Evolutionary conservation across 1,140 invertebrate species (phyloP).

Genomic region (Eurosta solidaginis): DNA sequence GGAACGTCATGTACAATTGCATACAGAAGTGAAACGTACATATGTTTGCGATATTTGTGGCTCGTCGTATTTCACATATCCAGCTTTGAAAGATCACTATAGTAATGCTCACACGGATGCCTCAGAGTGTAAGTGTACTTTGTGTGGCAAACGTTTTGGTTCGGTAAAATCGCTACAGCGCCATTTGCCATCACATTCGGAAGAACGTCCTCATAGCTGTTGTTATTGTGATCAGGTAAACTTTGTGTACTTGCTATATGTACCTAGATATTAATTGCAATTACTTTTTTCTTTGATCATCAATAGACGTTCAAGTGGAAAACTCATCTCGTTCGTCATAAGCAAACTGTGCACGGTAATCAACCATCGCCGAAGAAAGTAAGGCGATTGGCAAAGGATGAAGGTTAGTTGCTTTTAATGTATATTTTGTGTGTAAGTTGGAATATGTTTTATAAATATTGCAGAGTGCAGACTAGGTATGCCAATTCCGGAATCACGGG

Average conservation of each 20-base stretch:
- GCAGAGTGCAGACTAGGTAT: too few species aligned
- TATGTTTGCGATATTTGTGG: slow-evolving; percentile 58
- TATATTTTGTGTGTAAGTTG: too few species aligned
- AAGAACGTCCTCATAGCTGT: slow-evolving; percentile 84
- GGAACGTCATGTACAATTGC: slow-evolving; percentile 57
- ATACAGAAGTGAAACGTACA: slow-evolving; percentile 56
- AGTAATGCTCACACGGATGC: slow-evolving; percentile 56
- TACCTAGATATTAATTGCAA: not conserved
- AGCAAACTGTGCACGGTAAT: slow-evolving; percentile 57
- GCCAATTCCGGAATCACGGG: not conserved
- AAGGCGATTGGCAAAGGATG: slow-evolving; percentile 56
- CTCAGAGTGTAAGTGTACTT: slow-evolving; percentile 54
- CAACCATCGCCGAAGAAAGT: slow-evolving; percentile 55
- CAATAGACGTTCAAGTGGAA: slow-evolving; percentile 57
- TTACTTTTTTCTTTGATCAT: not conserved
- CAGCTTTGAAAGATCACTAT: slow-evolving; percentile 57
- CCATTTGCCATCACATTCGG: slow-evolving; percentile 86
- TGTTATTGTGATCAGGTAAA: slow-evolving; percentile 68
- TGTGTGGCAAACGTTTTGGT: slow-evolving; percentile 56
- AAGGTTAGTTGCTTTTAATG: slow-evolving; percentile 43
- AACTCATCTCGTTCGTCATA: slow-evolving; percentile 56
- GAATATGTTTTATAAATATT: too few species aligned
- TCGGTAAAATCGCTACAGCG: slow-evolving; percentile 65
- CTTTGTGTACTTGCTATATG: not conserved
- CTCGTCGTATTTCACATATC: slow-evolving; percentile 59